phyloP scores from a whole-genome alignment of 1,140 invertebrate species.

The Liolophura sinensis region DNA sequence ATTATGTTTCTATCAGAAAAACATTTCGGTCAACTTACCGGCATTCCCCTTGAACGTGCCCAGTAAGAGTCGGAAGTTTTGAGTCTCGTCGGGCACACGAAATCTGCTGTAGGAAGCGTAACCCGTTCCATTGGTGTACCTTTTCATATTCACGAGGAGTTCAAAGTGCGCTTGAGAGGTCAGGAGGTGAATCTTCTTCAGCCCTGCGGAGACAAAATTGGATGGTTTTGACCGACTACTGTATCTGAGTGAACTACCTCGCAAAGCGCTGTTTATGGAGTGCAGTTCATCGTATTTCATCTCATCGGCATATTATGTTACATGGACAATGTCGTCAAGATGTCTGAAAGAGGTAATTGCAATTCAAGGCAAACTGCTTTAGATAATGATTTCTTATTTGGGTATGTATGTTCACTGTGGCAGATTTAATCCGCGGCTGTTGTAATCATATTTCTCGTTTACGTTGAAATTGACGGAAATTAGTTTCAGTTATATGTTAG shows the following conservation, averaged over 20 bases:
- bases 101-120: conserved; percentile 3
- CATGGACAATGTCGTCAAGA: no score
- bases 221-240: not conserved
- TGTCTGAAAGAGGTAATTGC: no score
- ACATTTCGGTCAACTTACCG: not conserved
- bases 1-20: no score
- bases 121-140: not conserved
- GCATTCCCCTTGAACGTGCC: not conserved
- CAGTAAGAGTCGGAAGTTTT: not conserved
- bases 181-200: not conserved
- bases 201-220: not conserved
- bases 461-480: no score
- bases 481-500: no score
- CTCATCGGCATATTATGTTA: no score
- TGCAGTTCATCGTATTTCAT: no score
- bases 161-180: not conserved
- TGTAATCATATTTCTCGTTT: no score
- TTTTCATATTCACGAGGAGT: not conserved
- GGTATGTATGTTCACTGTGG: no score
- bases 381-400: no score
- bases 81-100: not conserved
- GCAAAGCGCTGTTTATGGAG: not conserved
- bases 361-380: no score
- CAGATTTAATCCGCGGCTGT: no score
- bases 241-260: not conserved